Base-by-base conservation (phyloP, 2,113 vertebrate genomes). In the Lathamus discolor region DNA sequence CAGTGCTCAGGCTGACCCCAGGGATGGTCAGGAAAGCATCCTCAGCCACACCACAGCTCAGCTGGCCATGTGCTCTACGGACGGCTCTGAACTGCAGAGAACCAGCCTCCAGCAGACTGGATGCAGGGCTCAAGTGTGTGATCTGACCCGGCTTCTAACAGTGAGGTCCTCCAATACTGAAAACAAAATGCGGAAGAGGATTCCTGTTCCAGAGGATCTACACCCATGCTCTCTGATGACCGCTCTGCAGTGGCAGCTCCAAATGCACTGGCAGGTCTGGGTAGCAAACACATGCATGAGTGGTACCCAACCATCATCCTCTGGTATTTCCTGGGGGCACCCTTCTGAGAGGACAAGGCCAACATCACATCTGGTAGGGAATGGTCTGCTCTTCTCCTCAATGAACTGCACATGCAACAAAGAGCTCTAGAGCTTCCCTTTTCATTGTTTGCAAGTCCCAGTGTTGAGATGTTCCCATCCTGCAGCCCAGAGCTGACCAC, bases 211-310 rank as follows among this genome's bases (percentile, higher is more conserved):
- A 0, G 0, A 2, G 16, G 55, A 9, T 41, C 18, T 29, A 72
- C 70, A 62, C 59, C 78, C 52, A 33, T 1, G 0, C 55, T 35
- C 57, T 16, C 49, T 1, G 18, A 3, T 13, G 49, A 29, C 39
- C 59, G 63, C 67, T 66, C 76, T 2, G 10, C 75, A 28, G 67
- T 0, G 1, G 49, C 80, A 61, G 41, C 77, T 74, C 66, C 2
- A 1, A 0, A n/a, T 16, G 23, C 0, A 2, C 4, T 4, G 24
- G 62, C 66, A 31, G 61, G 13, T 7, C 82, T 59, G 66, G n/a
- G 63, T 1, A 41, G 46, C 37, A 31, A 89, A 55, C 2, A 1
- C 19, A 9, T 0, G 37, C 6, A 48, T 0, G 5, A 46, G 29
- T 3, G 15, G 63, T 48, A 52, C 17, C 48, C 83, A 41, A 0